A percentile compares a stretch with the other conserved stretches of the same genome.
These are phyloP conservation scores for Pimephales promelas DNA, from an alignment of 2,113 vertebrate species.

Conservation along the genomic window DNA sequence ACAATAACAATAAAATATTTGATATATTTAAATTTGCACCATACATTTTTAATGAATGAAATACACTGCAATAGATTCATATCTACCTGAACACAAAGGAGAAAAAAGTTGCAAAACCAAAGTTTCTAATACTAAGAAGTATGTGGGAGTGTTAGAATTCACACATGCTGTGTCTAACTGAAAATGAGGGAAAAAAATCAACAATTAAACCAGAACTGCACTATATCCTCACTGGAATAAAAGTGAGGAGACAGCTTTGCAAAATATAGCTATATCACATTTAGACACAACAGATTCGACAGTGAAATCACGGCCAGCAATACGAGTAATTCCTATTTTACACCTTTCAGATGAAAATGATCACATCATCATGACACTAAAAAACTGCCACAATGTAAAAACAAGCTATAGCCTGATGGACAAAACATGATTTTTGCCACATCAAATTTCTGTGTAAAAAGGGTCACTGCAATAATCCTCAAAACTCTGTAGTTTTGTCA, in stretches of 20 bases:
- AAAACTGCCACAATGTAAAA: neutral
- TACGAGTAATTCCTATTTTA: neutral
- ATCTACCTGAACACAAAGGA: neutral
- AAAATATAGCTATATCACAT: slow-evolving; percentile 10
- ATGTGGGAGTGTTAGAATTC: slow-evolving; percentile 34
- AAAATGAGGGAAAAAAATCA: neutral
- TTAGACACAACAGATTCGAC: slow-evolving; percentile 20
- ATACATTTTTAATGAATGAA: neutral
- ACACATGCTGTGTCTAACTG: neutral
- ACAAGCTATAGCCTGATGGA: neutral
- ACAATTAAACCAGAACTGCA: slow-evolving; percentile 1
- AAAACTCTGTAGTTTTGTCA: no score
- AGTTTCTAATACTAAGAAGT: slow-evolving; percentile 9
- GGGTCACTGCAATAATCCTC: no score
- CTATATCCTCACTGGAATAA: neutral
- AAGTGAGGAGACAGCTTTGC: neutral
- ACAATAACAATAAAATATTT: neutral
- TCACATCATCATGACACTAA: neutral
- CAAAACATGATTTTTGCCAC: neutral
- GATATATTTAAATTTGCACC: neutral
- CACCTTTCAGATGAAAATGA: neutral
- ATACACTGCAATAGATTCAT: neutral
- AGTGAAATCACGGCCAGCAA: neutral
- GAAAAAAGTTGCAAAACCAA: neutral
- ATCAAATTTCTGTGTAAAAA: neutral